Percentiles rank a stretch among this genome's conserved stretches.
Evolutionary conservation across 2,888 invertebrate species (phyloP).

Genomic region (Pseudoips prasinana): DNA sequence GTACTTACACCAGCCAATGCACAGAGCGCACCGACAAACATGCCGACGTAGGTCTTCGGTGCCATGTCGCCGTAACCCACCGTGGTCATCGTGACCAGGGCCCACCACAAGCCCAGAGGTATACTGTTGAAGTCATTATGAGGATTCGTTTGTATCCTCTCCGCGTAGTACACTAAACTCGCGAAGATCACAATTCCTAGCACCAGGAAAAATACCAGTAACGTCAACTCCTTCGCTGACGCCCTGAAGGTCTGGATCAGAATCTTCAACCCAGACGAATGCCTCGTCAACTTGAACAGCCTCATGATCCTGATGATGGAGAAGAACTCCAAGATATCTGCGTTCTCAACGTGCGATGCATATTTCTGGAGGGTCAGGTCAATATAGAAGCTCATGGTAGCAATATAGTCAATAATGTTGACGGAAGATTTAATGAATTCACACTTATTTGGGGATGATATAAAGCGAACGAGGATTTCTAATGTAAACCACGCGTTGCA

Average conservation of each 20-base stretch:
- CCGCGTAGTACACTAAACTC: constrained; percentile 98
- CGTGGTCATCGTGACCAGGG: constrained; percentile 99
- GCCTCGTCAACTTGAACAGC: constrained; percentile 97
- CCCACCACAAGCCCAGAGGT: constrained; percentile 99
- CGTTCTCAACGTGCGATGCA: constrained; percentile 95
- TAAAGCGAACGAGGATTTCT: constrained; percentile 96
- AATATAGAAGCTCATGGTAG: constrained; percentile 99
- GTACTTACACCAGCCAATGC: constrained; percentile 96
- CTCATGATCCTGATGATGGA: constrained; percentile 98
- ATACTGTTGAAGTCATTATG: constrained; percentile 99
- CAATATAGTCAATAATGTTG: constrained; percentile 99
- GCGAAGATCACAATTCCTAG: constrained; percentile 99
- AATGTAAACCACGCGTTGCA: constrained; percentile 99
- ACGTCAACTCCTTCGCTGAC: constrained; percentile 97
- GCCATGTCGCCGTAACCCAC: constrained; percentile 99
- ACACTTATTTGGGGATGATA: constrained; percentile 96
- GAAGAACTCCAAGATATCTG: constrained; percentile 98
- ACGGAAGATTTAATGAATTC: constrained; percentile 97
- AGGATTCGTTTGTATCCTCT: constrained; percentile 96
- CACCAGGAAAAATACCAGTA: constrained; percentile 98
- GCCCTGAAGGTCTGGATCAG: constrained; percentile 99
- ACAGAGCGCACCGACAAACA: constrained; percentile 99
- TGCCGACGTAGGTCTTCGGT: constrained; percentile 98
- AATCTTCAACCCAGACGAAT: constrained; percentile 98
- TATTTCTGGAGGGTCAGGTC: constrained; percentile 94